Evolutionary conservation across 1,140 invertebrate species (phyloP).

Genomic region (Pseudoatta argentina): DNA sequence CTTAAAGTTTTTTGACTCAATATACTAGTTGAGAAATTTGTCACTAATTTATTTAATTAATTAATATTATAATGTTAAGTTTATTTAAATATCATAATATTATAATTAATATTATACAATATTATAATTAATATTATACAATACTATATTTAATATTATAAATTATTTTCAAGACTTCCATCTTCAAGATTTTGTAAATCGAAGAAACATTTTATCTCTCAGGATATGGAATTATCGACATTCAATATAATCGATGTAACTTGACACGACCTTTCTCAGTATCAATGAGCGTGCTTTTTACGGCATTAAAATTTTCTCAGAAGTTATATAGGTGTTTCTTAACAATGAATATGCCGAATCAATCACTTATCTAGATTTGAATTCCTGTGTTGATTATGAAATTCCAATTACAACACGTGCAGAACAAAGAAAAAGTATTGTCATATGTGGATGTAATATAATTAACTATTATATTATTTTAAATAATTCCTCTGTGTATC

Average conservation of each 20-base stretch:
- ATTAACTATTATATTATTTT: conserved; percentile 1
- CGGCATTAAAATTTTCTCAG: background rate
- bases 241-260: too few relatives aligned
- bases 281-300: background rate
- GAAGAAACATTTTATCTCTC: conserved; percentile 11
- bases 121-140: too few relatives aligned
- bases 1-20: too few relatives aligned
- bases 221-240: conserved; percentile 13
- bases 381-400: background rate
- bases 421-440: background rate
- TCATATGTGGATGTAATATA: background rate
- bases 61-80: too few relatives aligned
- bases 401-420: background rate
- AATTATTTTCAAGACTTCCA: background rate
- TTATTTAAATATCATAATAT: too few relatives aligned
- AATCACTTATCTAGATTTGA: background rate
- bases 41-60: too few relatives aligned
- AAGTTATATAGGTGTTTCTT: background rate
- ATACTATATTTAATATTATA: background rate
- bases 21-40: too few relatives aligned
- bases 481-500: background rate
- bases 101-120: too few relatives aligned
- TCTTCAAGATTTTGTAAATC: conserved; percentile 14
- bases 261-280: background rate
- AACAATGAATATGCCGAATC: background rate